Conservation (phyloP, 2,888 invertebrate species). For the Drosophila meridionalis region DNA sequence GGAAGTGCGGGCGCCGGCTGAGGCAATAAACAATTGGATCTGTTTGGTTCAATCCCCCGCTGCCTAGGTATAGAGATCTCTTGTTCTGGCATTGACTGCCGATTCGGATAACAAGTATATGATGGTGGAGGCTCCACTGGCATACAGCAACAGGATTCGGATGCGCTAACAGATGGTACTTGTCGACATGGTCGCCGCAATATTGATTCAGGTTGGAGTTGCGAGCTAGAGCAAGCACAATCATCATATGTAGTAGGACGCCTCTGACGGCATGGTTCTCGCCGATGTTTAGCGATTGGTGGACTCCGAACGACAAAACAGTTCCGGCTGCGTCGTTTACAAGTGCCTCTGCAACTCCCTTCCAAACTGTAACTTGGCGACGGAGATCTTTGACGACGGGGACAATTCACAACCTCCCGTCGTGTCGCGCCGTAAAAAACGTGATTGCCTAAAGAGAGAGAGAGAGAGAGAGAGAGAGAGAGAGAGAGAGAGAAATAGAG, state of each 20-base stretch:
- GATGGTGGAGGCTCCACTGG: background rate
- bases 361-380: background rate
- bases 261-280: background rate
- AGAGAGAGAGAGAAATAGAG: too few species aligned
- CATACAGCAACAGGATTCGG: background rate
- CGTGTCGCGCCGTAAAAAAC: background rate
- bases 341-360: background rate
- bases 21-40: background rate
- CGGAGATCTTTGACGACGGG: background rate
- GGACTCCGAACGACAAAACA: slow-evolving; percentile 38
- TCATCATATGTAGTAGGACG: background rate
- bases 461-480: too few species aligned
- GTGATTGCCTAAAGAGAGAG: slow-evolving; percentile 1
- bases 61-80: background rate
- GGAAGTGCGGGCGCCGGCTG: background rate
- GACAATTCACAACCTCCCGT: background rate
- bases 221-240: background rate
- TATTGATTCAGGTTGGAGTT: background rate
- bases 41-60: background rate
- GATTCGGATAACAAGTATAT: background rate
- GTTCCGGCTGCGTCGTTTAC: slow-evolving; percentile 8
- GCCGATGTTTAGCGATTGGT: background rate
- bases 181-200: background rate
- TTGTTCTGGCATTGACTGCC: background rate
- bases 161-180: background rate